phyloP scores from a whole-genome alignment of 1,140 invertebrate species.

The Helicoverpa zea region DNA sequence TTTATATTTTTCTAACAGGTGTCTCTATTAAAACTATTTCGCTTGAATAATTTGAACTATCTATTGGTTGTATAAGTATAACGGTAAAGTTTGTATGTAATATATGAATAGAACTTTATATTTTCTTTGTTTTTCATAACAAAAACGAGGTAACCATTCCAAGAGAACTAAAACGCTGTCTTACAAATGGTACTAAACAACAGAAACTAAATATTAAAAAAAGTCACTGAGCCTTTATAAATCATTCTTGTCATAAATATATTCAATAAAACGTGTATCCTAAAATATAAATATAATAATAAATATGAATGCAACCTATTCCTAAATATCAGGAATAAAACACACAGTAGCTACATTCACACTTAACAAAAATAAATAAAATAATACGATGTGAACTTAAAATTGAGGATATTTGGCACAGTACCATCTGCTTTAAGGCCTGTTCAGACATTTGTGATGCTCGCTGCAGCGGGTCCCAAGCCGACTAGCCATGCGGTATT shows the following conservation, averaged over 20 bases:
- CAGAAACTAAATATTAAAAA: conserved; percentile 67
- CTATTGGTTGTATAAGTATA: conserved; percentile 16
- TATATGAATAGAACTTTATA: conserved; percentile 43
- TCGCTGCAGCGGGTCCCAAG: no score
- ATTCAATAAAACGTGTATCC: conserved; percentile 77
- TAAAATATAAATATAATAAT: conserved; percentile 86
- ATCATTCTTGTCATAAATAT: conserved; percentile 75
- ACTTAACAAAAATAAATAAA: conserved; percentile 79
- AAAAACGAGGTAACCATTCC: conserved; percentile 60
- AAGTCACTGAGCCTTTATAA: conserved; percentile 84
- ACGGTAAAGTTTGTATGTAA: conserved; percentile 15
- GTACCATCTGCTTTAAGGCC: conserved; percentile 72
- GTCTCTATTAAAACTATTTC: conserved; percentile 22
- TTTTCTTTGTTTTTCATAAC: conserved; percentile 37
- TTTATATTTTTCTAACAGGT: conserved; percentile 26
- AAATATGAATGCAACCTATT: conserved; percentile 87
- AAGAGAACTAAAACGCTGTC: conserved; percentile 72
- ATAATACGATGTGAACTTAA: conserved; percentile 81
- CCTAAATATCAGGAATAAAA: conserved; percentile 87
- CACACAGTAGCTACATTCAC: conserved; percentile 86
- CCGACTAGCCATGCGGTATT: no score
- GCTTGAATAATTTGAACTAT: conserved; percentile 20
- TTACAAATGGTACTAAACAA: conserved; percentile 64
- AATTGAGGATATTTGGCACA: conserved; percentile 85
- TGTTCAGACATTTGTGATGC: no score